phyloP scores from a whole-genome alignment of 1,140 invertebrate genomes.

The Elysia chlorotica region DNA sequence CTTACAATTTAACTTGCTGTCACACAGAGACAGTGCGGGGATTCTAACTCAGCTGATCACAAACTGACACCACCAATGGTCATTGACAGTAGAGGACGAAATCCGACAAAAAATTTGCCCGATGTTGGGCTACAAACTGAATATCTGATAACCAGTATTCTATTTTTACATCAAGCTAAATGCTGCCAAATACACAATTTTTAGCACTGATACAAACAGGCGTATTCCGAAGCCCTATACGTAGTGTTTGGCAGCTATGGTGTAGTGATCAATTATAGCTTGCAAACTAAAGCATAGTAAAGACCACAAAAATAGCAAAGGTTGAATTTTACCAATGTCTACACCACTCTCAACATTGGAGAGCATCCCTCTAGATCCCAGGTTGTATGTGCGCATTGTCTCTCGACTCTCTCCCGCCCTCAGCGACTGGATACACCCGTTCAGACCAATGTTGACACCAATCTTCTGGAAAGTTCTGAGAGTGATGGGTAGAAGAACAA shows the following conservation, averaged over 20 bases:
- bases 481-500: too few relatives aligned
- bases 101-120: too few relatives aligned
- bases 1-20: too few relatives aligned
- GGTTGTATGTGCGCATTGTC: conserved; percentile 36
- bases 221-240: background rate
- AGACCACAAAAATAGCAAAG: too few relatives aligned
- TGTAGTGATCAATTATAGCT: conserved; percentile 20
- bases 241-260: background rate
- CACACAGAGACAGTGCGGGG: too few relatives aligned
- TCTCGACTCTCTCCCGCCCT: conserved; percentile 38
- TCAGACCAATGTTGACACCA: conserved; percentile 78
- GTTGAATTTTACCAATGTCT: conserved; percentile 58
- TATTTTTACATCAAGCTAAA: too few relatives aligned
- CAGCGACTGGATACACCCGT: conserved; percentile 74
- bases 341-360: conserved; percentile 53
- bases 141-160: too few relatives aligned
- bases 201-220: background rate
- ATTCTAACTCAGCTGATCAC: too few relatives aligned
- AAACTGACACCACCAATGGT: too few relatives aligned
- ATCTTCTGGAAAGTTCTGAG: conserved; percentile 84
- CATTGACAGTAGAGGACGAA: too few relatives aligned
- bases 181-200: background rate
- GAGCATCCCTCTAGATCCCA: conserved; percentile 29
- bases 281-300: too few relatives aligned
- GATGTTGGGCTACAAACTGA: too few relatives aligned